phyloP scores from a whole-genome alignment of 2,113 vertebrate genomes.

The Eulacestoma nigropectus region DNA sequence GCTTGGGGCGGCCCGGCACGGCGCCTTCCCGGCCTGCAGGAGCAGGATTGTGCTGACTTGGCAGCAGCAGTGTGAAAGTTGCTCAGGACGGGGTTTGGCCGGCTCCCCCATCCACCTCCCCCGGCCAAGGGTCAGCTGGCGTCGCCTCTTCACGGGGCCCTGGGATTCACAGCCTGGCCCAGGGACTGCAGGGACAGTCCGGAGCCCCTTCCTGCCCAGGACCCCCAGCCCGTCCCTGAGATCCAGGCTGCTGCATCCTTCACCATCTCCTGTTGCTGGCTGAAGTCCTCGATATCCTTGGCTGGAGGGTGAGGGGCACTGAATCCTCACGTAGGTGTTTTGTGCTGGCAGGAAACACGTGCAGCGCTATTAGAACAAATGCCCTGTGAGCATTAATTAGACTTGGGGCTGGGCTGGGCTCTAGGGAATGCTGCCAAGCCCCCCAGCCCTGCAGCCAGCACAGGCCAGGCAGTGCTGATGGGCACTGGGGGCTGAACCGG shows the following conservation, averaged over 20 bases:
- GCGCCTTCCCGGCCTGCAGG: not conserved
- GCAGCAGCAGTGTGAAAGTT: not conserved
- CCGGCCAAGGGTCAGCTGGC: slow-evolving; percentile 36
- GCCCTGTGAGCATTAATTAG: not conserved
- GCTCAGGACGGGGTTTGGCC: not conserved
- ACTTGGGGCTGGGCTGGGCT: not conserved
- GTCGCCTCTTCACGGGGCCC: fast-evolving
- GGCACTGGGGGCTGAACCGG: fast-evolving
- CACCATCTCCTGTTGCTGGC: not conserved
- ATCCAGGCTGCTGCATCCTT: fast-evolving
- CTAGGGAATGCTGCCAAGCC: not conserved
- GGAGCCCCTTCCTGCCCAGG: fast-evolving
- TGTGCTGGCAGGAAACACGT: fast-evolving
- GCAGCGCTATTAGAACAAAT: not conserved
- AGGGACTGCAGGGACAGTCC: fast-evolving
- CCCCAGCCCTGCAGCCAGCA: not conserved
- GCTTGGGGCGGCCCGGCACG: not conserved
- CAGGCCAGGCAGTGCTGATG: not conserved
- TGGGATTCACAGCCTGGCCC: not conserved
- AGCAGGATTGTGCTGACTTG: not conserved
- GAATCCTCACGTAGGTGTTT: fast-evolving
- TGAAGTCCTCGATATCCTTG: not conserved
- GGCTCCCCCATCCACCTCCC: not conserved
- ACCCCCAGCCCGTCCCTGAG: too few relatives aligned
- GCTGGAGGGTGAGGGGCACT: not conserved